A percentile compares a stretch with the other conserved stretches of the same genome.
Evolutionary conservation across 2,113 vertebrate species (phyloP).

Genomic region (Pteronura brasiliensis): DNA sequence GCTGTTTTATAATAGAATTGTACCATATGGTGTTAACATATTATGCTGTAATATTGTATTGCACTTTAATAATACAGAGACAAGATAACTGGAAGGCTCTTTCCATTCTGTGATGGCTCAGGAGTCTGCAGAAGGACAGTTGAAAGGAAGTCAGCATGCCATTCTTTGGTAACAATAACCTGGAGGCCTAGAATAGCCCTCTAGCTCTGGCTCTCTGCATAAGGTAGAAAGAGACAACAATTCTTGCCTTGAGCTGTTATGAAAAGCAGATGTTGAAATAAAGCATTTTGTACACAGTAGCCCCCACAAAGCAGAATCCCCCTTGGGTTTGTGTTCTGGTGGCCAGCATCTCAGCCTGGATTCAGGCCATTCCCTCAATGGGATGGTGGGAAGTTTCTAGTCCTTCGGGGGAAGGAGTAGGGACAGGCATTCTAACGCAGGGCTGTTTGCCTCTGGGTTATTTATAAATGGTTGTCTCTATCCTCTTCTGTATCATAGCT

Average conservation of each 20-base stretch:
- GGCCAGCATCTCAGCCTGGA: not conserved
- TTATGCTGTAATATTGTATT: not conserved
- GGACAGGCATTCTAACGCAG: not conserved
- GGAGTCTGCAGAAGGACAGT: not conserved
- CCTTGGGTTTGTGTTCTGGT: not conserved
- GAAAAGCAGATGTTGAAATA: slow-evolving; percentile 16
- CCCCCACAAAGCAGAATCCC: not conserved
- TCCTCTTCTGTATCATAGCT: not conserved
- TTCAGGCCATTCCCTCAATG: not conserved
- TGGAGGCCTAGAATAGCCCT: not conserved
- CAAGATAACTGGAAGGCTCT: slow-evolving; percentile 33
- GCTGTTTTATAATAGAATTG: slow-evolving; percentile 17
- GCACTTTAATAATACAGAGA: slow-evolving; percentile 41
- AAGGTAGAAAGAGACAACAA: not conserved
- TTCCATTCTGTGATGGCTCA: not conserved
- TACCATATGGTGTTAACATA: not conserved
- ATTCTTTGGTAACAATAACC: not conserved
- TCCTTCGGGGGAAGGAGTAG: not conserved
- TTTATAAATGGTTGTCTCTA: not conserved
- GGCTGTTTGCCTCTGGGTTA: not conserved
- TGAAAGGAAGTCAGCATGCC: not conserved
- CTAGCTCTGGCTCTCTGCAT: not conserved
- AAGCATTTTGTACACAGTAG: not conserved
- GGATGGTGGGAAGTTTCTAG: not conserved
- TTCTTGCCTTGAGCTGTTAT: slow-evolving; percentile 3